Evolutionary conservation across 2,888 invertebrate species (phyloP), one percentile per base, ranked within the genome.

Genomic region (Melanostoma mellinum): DNA sequence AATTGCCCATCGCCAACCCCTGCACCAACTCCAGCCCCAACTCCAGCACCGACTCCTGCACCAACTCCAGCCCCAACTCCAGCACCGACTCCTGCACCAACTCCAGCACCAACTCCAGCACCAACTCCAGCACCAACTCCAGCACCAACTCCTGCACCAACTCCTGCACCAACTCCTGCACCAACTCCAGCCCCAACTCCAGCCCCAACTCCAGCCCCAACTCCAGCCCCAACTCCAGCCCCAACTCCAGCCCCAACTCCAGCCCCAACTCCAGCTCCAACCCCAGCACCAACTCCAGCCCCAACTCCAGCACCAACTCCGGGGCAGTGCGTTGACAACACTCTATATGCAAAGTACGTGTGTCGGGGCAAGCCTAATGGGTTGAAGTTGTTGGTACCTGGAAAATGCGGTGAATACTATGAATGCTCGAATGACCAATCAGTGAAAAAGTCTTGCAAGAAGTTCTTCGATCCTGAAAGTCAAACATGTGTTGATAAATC

Each of bases 381-480:
- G 4, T 88, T 87, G 65, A 88, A 87, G 2, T 80, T 87, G 6
- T 38, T 90, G 4, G 89, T 90, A 3, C 90, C 90, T 1, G 90
- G 90, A 9, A 90, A 89, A 71, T 90, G 90, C 68, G 88, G 87
- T 0, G 85, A 87, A 48, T 90, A 87, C 86, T 90, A 89, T 38
- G 87, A 88, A 68, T 90, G 90, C 32, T 86, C 86, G 38, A 86
- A 86, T 35, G 88, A 87, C 3, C 53, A 73, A 0, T 86, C 88
- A 2, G 5, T 74, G 3, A 65, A 87, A 32, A 78, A 53, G 33
- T 67, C 56, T 0, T 90, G 90, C 53, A 74, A 87, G 0, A 67
- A 69, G 0, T 88, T 85, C 9, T 90, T 85, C 81, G 89, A 90
- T 73, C 69, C 86, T 2, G 65, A 55, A 33, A 65, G 73, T 1